These are phyloP conservation scores for Heliconius ismenius DNA, from an alignment of 2,888 invertebrate genomes.

Conservation along the genomic window DNA sequence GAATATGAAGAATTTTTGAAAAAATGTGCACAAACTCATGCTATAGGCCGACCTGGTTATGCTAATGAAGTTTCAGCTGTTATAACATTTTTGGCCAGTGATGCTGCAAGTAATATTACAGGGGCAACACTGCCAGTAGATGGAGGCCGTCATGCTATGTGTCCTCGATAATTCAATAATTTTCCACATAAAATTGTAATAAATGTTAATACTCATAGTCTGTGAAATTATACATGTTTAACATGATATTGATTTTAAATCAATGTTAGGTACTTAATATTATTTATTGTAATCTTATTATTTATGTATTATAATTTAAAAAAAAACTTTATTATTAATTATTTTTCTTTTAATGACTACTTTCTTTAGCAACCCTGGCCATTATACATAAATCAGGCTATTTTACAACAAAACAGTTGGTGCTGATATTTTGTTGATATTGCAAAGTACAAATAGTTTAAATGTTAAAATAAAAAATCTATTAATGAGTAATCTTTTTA, in stretches of 20 bases:
- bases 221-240: neutral
- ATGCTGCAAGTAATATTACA: conserved; percentile 91
- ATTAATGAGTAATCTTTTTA: neutral
- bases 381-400: no score
- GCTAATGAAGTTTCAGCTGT: conserved; percentile 92
- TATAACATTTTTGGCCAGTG: conserved; percentile 94
- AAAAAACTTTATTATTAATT: no score
- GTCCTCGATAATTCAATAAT: conserved; percentile 53
- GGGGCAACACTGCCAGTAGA: conserved; percentile 92
- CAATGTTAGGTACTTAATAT: neutral
- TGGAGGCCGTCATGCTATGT: conserved; percentile 94
- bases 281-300: neutral
- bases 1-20: conserved; percentile 91
- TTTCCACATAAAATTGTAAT: neutral
- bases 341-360: no score
- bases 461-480: neutral
- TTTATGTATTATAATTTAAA: neutral
- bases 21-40: conserved; percentile 91
- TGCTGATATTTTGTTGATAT: neutral
- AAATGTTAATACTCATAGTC: neutral
- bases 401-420: no score
- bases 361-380: no score
- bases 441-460: neutral
- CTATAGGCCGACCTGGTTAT: conserved; percentile 92
- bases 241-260: neutral